Base-by-base conservation (phyloP, 2,888 invertebrate species). In the Sarcophaga variegata region DNA sequence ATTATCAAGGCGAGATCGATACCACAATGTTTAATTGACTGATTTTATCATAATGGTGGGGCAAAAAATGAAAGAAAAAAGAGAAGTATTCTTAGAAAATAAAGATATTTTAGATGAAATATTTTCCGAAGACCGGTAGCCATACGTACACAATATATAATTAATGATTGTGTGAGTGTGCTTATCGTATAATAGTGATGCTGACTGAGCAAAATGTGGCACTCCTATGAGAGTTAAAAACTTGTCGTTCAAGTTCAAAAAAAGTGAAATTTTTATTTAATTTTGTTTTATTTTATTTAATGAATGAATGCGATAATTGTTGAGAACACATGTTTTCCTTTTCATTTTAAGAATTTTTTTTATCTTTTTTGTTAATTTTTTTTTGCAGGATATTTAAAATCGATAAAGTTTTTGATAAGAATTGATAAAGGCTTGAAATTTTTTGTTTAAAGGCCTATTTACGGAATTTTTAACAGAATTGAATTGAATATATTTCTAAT, bases 31-130 rank as follows among this genome's bases (percentile, higher is more conserved):
- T 54, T 17, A 54, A 14, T 76, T 76, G 81, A 81, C 76, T 81
- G 84, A 76, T 81, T 80, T 85, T 81, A 81, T 84, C 71, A 49
- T 85, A 74, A n/a, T 72, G n/a, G 47, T 66, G 62, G 27, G 8
- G 17, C 17, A 47, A 63, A 37, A 37, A 37, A n/a, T 17, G 17
- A 75, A 64, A 70, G n/a, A 64, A 25, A 75, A 79, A 59, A 63
- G 64, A 54, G 12, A 54, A 2, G 45, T 67, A 3, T 78, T 84
- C 84, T 59, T 60, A 71, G 80, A 80, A 80, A 66, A 14, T 4
- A n/a, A 62, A 45, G n/a, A 66, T 47, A 67, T 54, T 78, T 67
- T 49, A 64, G 37, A 59, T n/a, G 25, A 83, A 70, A 79, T 69
- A 69, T 75, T 75, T 69, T 6, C 14, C 22, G 17, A 83, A 83